phyloP scores from a whole-genome alignment of 2,113 vertebrate species.

The Tretioscincus oriximinensis region DNA sequence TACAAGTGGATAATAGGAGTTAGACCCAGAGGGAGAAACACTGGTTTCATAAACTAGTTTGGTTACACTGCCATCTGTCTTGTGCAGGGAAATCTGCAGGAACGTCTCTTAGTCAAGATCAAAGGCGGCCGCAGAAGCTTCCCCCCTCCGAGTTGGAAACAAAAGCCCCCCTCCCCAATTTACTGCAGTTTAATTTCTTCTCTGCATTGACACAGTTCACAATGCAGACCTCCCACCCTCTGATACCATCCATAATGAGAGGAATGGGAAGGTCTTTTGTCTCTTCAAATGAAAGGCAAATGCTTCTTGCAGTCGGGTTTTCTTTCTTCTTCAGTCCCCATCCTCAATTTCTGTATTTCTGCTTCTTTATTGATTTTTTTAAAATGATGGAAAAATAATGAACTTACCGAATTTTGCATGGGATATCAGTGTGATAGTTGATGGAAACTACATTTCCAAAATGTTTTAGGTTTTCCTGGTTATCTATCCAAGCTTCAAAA shows the following conservation, averaged over 20 bases:
- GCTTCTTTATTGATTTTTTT: no score
- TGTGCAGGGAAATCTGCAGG: conserved; percentile 81
- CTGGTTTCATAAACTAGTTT: conserved; percentile 80
- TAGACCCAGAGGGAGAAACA: conserved; percentile 82
- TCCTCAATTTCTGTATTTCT: no score
- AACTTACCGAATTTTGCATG: no score
- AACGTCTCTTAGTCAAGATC: conserved; percentile 13
- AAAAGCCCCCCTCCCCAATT: conserved; percentile 52
- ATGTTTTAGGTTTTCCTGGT: no score
- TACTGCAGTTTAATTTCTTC: conserved; percentile 33
- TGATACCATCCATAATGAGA: background rate
- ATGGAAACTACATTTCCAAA: no score
- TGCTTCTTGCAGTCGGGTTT: conserved; percentile 3
- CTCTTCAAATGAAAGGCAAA: rapidly evolving
- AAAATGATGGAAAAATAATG: no score
- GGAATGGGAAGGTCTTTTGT: background rate
- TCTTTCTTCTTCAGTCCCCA: background rate
- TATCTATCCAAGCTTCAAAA: no score
- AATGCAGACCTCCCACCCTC: conserved; percentile 5
- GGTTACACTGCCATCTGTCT: conserved; percentile 99
- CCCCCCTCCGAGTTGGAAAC: conserved; percentile 39
- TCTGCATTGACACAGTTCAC: conserved; percentile 14
- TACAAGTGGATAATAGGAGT: conserved; percentile 97
- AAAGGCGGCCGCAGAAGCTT: conserved; percentile 19
- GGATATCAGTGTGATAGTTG: no score